phyloP scores from a whole-genome alignment of 2,888 invertebrate genomes.

The Chydorus sphaericus region DNA sequence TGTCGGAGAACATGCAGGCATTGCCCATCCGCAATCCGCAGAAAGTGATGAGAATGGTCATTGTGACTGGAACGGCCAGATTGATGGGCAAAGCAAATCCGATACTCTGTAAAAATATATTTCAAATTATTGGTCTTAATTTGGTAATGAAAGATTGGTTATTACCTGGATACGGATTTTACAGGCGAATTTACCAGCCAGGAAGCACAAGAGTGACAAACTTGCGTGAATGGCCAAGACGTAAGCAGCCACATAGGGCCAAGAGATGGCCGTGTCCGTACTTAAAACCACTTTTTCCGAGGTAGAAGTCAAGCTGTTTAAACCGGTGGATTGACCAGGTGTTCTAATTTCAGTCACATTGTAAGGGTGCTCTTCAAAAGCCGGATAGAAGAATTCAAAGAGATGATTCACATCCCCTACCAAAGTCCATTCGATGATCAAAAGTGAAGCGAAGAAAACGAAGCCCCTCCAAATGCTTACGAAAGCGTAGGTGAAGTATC shows the following conservation, averaged over 20 bases:
- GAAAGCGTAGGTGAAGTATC: constrained; percentile 56
- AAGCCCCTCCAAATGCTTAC: constrained; percentile 61
- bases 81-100: constrained; percentile 33
- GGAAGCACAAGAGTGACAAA: constrained; percentile 29
- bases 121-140: no score
- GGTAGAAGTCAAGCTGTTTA: constrained; percentile 32
- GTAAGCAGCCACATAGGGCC: constrained; percentile 18
- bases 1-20: constrained; percentile 22
- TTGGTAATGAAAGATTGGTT: no score
- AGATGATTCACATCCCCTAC: constrained; percentile 24
- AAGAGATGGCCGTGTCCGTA: constrained; percentile 1
- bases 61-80: constrained; percentile 28
- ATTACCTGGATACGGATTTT: constrained; percentile 35
- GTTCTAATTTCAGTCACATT: constrained; percentile 21
- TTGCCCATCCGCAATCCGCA: constrained; percentile 23
- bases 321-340: constrained; percentile 10
- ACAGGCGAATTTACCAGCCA: constrained; percentile 34
- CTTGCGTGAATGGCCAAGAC: constrained; percentile 26
- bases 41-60: constrained; percentile 22
- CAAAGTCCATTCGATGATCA: constrained; percentile 38
- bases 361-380: constrained; percentile 24
- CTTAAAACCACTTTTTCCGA: neutral
- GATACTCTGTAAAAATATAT: no score
- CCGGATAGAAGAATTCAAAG: constrained; percentile 21
- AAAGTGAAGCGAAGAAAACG: constrained; percentile 48